Conservation (phyloP, 2,797 vertebrate genomes). For the Galaxias olidus region DNA sequence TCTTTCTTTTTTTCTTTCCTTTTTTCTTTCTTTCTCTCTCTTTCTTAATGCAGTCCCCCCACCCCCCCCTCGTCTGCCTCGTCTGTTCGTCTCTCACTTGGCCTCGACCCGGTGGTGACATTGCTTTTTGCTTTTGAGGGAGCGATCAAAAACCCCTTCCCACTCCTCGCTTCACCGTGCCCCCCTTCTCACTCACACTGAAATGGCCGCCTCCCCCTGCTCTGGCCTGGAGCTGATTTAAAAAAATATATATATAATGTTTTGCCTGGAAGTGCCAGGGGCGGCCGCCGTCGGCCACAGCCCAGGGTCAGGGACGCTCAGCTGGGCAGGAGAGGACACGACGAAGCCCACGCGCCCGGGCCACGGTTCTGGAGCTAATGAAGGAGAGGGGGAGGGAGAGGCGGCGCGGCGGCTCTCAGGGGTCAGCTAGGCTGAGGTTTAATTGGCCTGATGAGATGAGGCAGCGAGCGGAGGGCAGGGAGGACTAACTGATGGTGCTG, state of each 20-base stretch:
- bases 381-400: conserved; percentile 49
- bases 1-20: neutral
- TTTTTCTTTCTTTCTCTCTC: neutral
- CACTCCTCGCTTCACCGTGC: no score
- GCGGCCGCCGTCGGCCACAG: conserved; percentile 31
- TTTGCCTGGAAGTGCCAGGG: conserved; percentile 45
- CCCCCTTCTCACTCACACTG: no score
- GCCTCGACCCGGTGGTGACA: no score
- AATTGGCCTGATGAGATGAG: conserved; percentile 70
- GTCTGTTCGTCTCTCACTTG: conserved; percentile 17
- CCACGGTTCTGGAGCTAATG: conserved; percentile 53
- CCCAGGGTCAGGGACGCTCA: conserved; percentile 68
- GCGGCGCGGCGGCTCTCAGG: conserved; percentile 19
- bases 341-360: conserved; percentile 29
- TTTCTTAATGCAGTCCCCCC: conserved; percentile 7
- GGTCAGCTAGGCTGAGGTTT: conserved; percentile 49
- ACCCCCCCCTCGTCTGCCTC: conserved; percentile 37
- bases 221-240: conserved; percentile 6
- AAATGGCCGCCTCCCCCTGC: neutral
- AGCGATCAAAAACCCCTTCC: no score
- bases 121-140: no score
- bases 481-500: neutral
- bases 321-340: conserved; percentile 58
- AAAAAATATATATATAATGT: no score
- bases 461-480: conserved; percentile 32